These are phyloP conservation scores for Meiosimyza platycephala DNA, from an alignment of 2,888 invertebrate genomes.

Conservation along the genomic window DNA sequence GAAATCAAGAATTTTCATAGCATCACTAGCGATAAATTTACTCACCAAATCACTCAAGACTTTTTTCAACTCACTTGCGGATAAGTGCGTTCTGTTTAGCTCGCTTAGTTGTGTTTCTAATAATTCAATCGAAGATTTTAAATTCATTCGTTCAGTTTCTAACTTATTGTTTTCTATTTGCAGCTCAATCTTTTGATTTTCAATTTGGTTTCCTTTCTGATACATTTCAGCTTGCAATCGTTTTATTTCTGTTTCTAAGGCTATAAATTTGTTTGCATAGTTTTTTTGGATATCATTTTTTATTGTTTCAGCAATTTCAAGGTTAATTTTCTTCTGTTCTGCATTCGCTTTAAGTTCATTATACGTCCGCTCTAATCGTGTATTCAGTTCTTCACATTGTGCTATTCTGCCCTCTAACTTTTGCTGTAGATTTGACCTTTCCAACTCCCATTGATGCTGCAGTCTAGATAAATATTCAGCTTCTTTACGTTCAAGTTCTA, in stretches of 20 bases:
- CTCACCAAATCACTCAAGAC: slow-evolving; percentile 76
- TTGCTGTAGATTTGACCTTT: slow-evolving; percentile 55
- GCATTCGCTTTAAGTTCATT: slow-evolving; percentile 31
- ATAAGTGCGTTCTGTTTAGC: slow-evolving; percentile 71
- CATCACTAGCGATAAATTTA: background rate
- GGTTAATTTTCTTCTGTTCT: slow-evolving; percentile 25
- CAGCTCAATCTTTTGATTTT: slow-evolving; percentile 26
- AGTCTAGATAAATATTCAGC: slow-evolving; percentile 70
- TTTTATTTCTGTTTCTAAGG: slow-evolving; percentile 51
- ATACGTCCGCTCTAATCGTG: slow-evolving; percentile 39
- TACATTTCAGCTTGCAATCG: slow-evolving; percentile 47
- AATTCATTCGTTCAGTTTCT: slow-evolving; percentile 62
- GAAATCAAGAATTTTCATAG: background rate
- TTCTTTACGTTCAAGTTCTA: slow-evolving; percentile 73
- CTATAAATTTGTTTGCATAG: slow-evolving; percentile 48
- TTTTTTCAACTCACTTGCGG: slow-evolving; percentile 75
- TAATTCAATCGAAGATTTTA: slow-evolving; percentile 51
- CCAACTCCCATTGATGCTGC: slow-evolving; percentile 72
- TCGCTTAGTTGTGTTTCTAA: slow-evolving; percentile 61
- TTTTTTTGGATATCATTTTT: slow-evolving; percentile 40
- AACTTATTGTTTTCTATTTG: slow-evolving; percentile 66
- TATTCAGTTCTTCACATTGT: slow-evolving; percentile 41
- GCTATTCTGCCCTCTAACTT: slow-evolving; percentile 36
- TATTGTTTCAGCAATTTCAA: slow-evolving; percentile 28
- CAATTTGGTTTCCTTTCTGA: slow-evolving; percentile 43